phyloP scores from a whole-genome alignment of 2,888 invertebrate genomes.

The Orthosia cruda region DNA sequence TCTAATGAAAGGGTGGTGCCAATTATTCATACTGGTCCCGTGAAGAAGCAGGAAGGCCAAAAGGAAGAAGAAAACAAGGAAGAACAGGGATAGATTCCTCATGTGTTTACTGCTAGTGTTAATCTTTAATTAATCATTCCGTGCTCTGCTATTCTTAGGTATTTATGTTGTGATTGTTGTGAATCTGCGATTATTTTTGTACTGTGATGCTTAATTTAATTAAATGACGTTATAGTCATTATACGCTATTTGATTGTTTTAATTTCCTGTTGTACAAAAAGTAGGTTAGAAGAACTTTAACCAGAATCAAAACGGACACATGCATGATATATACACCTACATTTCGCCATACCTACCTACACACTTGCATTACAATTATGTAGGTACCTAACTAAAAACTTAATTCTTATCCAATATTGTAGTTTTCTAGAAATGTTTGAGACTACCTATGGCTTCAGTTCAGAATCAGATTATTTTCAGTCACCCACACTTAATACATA shows the following conservation, averaged over 20 bases:
- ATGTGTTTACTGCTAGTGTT: slow-evolving; percentile 13
- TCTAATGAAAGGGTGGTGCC: slow-evolving; percentile 93
- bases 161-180: slow-evolving; percentile 31
- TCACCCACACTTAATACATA: too few species aligned
- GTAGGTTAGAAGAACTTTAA: too few species aligned
- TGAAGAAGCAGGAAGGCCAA: slow-evolving; percentile 82
- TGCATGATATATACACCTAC: too few species aligned
- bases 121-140: slow-evolving; percentile 23
- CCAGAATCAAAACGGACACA: too few species aligned
- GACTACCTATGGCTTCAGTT: too few species aligned
- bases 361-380: too few species aligned
- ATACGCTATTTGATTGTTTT: slow-evolving; percentile 19
- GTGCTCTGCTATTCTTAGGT: neutral
- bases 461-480: too few species aligned
- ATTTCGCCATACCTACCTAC: too few species aligned
- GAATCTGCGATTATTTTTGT: slow-evolving; percentile 20
- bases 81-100: slow-evolving; percentile 36
- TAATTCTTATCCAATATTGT: too few species aligned
- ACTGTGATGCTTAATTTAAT: slow-evolving; percentile 16
- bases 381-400: too few species aligned
- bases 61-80: slow-evolving; percentile 67
- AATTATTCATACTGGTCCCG: slow-evolving; percentile 93
- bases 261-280: neutral
- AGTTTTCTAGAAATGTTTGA: too few species aligned
- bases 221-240: slow-evolving; percentile 58